Evolutionary conservation across 2,888 invertebrate genomes (phyloP).

Genomic region (Agonopterix subpropinquella): DNA sequence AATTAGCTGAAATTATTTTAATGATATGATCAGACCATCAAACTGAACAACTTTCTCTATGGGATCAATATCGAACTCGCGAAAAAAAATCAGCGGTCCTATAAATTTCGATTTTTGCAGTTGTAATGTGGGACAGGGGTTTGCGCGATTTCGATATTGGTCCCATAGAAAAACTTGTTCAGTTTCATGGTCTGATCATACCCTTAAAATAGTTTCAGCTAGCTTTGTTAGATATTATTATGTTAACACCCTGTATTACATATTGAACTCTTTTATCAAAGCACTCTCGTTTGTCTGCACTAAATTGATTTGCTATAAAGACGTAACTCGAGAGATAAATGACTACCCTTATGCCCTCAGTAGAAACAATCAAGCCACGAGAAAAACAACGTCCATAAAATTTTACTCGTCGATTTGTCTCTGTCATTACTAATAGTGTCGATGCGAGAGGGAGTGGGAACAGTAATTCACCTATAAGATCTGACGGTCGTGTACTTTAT

Average conservation of each 20-base stretch:
- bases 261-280: background rate
- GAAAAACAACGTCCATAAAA: slow-evolving; percentile 34
- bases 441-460: slow-evolving; percentile 21
- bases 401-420: slow-evolving; percentile 41
- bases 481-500: background rate
- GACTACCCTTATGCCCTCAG: slow-evolving; percentile 21
- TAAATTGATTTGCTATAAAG: slow-evolving; percentile 25
- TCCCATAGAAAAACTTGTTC: too few species aligned
- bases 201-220: too few species aligned
- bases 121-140: too few species aligned
- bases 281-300: slow-evolving; percentile 4
- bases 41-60: too few species aligned
- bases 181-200: too few species aligned
- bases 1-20: too few species aligned
- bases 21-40: too few species aligned
- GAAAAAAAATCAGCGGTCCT: too few species aligned
- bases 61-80: too few species aligned
- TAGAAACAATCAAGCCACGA: slow-evolving; percentile 29
- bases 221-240: too few species aligned
- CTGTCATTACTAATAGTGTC: slow-evolving; percentile 31
- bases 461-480: slow-evolving; percentile 9
- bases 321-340: slow-evolving; percentile 27
- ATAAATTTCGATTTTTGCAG: too few species aligned
- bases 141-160: too few species aligned
- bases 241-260: background rate